A percentile compares a stretch with the other conserved stretches of the same genome.
Evolutionary conservation across 1,140 invertebrate genomes (phyloP).

Genomic region (Agraylea sexmaculata): DNA sequence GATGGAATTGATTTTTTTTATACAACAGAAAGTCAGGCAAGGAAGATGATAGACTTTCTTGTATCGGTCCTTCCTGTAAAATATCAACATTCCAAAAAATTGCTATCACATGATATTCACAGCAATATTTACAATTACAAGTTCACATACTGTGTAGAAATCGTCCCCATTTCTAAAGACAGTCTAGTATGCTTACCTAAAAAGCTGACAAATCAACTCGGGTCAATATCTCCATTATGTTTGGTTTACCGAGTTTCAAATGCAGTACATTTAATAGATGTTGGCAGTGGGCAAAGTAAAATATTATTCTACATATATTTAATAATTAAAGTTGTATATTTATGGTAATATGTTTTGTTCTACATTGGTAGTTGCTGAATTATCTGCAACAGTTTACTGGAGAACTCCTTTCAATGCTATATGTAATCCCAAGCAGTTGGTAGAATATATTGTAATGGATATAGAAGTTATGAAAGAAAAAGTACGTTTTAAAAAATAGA

Average conservation of each 20-base stretch:
- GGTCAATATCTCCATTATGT: conserved; percentile 86
- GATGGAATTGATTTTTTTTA: conserved; percentile 96
- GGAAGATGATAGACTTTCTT: conserved; percentile 94
- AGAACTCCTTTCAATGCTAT: conserved; percentile 75
- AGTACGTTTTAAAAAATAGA: conserved; percentile 24
- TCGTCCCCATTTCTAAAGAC: conserved; percentile 94
- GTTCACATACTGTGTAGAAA: conserved; percentile 84
- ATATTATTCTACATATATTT: conserved; percentile 14
- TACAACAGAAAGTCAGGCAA: conserved; percentile 75
- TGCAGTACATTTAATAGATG: conserved; percentile 88
- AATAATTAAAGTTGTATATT: background rate
- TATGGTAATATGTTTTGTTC: conserved; percentile 9
- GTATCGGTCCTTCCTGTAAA: conserved; percentile 74
- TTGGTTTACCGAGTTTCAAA: conserved; percentile 83
- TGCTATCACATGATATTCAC: conserved; percentile 95
- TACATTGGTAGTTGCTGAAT: conserved; percentile 76
- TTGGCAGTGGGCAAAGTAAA: conserved; percentile 77
- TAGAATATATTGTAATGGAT: conserved; percentile 93
- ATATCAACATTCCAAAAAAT: conserved; percentile 82
- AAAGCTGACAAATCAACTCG: conserved; percentile 76
- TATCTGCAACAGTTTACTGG: conserved; percentile 74
- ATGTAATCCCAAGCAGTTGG: conserved; percentile 81
- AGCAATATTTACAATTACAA: conserved; percentile 98
- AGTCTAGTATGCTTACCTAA: conserved; percentile 88
- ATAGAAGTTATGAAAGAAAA: conserved; percentile 73